phyloP scores from a whole-genome alignment of 1,140 invertebrate genomes.

The Penaeus chinensis region DNA sequence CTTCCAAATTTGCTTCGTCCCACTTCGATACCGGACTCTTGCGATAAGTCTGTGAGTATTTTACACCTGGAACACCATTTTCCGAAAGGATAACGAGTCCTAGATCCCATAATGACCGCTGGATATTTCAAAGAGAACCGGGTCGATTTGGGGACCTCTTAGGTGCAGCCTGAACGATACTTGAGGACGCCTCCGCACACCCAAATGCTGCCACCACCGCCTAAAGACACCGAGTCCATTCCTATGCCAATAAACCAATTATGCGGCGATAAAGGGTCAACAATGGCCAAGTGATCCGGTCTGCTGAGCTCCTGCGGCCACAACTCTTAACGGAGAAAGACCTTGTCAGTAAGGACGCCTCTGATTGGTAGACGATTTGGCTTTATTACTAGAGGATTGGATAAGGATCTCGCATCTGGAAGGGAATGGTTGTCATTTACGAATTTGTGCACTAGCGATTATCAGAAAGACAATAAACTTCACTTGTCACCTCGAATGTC shows the following conservation, averaged over 20 bases:
- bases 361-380: too few species aligned
- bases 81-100: too few species aligned
- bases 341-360: conserved; percentile 2
- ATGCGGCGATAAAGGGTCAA: conserved; percentile 33
- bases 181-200: background rate
- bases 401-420: too few species aligned
- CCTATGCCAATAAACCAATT: conserved; percentile 35
- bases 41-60: background rate
- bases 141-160: too few species aligned
- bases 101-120: too few species aligned
- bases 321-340: background rate
- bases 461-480: too few species aligned
- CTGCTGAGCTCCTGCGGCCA: conserved; percentile 1
- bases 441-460: too few species aligned
- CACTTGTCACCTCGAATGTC: too few species aligned
- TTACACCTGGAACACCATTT: too few species aligned
- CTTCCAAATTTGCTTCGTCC: conserved; percentile 59
- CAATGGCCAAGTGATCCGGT: conserved; percentile 27
- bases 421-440: too few species aligned
- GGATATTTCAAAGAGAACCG: too few species aligned
- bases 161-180: background rate
- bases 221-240: conserved; percentile 1
- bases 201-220: background rate
- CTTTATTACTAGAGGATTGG: too few species aligned
- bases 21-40: conserved; percentile 5